Conservation (phyloP, 2,888 invertebrate species). For the Ashinkailepas kermadecensis region DNA sequence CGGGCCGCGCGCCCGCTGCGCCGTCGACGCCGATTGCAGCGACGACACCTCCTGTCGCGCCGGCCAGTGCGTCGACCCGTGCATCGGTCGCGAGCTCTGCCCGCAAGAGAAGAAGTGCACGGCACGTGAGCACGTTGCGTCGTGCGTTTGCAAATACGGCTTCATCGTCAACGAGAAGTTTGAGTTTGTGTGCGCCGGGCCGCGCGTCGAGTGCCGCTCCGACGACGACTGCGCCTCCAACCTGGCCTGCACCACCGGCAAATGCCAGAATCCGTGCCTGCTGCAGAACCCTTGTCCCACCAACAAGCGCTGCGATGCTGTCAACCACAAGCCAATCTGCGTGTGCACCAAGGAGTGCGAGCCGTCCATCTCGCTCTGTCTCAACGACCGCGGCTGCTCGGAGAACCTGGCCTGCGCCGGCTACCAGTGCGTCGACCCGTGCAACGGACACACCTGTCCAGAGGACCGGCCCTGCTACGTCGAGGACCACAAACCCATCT, state of each 20-base stretch:
- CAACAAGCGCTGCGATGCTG: constrained; percentile 77
- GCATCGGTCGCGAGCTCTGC: constrained; percentile 58
- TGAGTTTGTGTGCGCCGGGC: constrained; percentile 65
- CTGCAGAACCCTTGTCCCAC: constrained; percentile 62
- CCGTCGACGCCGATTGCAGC: constrained; percentile 62
- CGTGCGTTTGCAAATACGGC: constrained; percentile 81
- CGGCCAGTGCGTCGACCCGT: constrained; percentile 70
- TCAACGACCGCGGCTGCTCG: constrained; percentile 82
- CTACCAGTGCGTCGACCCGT: constrained; percentile 85
- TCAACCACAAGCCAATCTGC: constrained; percentile 78
- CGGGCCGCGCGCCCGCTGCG: constrained; percentile 52
- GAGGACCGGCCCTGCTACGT: constrained; percentile 81
- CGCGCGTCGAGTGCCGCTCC: constrained; percentile 74
- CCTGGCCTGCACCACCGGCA: constrained; percentile 71
- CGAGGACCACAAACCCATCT: constrained; percentile 88
- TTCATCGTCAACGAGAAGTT: constrained; percentile 80
- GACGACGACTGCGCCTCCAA: constrained; percentile 73
- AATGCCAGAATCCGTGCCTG: constrained; percentile 80
- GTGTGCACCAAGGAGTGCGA: constrained; percentile 73
- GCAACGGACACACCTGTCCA: constrained; percentile 74
- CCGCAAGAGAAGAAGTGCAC: constrained; percentile 77
- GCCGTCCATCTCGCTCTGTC: constrained; percentile 71
- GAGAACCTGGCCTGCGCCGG: constrained; percentile 74
- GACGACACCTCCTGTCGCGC: constrained; percentile 51
- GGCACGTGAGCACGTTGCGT: constrained; percentile 72